Base-by-base conservation (phyloP, 2,113 vertebrate genomes). In the Aegotheles bennettii region DNA sequence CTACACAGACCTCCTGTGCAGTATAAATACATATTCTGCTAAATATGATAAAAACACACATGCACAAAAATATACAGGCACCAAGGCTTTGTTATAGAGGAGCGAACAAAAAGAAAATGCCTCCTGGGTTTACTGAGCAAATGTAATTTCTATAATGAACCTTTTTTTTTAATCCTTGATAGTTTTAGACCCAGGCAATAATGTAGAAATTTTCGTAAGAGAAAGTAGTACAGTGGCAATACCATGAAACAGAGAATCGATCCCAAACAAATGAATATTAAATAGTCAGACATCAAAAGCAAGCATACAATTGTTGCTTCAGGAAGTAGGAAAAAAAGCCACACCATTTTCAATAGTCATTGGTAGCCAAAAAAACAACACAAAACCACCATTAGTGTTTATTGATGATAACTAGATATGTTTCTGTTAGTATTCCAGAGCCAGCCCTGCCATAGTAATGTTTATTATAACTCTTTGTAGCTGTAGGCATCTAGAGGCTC, bases 111-210 rank as follows among this genome's bases (percentile, higher is more conserved):
- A 97, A 96, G 92, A 97, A 71, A 95, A 88, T 97, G 97, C 96
- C 97, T 98, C 95, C 97, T 97, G 97, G 97, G 96, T 97, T 96
- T 95, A 93, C 76, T 92, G 90, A 87, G 91, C 84, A 97, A 98
- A 97, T 92, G 91, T 96, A 96, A 97, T 98, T 97, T 97, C 95
- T 97, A 68, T 97, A 97, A 97, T 97, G 97, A 97, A 97, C 91
- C 85, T 61, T 95, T 95, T 96, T 45, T 93, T 77, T 71, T 48
- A 74, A 93, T 87, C 90, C 67, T 84, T 96, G 65, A 90, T 86
- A 95, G 50, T 78, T 92, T 94, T 79, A 95, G 69, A 94, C 25
- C 48, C 54, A 96, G 93, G 95, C 87, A 97, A 89, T 75, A 96
- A 93, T 35, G 89, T 61, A 59, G 75, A 96, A 95, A 45, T 95